Conservation (phyloP, 2,797 vertebrate genomes). For the Aselliscus stoliczkanus region DNA sequence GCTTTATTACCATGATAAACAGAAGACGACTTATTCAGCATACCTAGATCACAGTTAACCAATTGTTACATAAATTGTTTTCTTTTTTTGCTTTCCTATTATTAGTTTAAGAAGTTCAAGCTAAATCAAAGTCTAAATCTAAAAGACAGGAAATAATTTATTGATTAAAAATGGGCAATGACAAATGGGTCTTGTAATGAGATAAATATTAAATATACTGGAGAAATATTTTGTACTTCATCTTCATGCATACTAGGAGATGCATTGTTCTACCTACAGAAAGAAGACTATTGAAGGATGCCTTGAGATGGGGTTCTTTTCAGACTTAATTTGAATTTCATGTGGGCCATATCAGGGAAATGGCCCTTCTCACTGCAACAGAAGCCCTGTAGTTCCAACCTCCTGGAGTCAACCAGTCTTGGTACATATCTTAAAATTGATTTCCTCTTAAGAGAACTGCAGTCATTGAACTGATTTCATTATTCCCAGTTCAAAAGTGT, state of each 20-base stretch:
- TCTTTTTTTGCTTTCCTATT: slow-evolving; percentile 38
- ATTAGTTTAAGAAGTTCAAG: slow-evolving; percentile 38
- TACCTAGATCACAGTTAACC: slow-evolving; percentile 29
- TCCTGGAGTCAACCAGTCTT: background rate
- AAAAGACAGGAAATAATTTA: background rate
- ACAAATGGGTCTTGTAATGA: background rate
- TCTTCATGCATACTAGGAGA: background rate
- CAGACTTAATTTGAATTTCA: background rate
- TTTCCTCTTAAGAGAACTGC: background rate
- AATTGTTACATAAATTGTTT: slow-evolving; percentile 35
- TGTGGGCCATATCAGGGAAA: background rate
- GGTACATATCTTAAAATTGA: background rate
- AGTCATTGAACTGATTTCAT: background rate
- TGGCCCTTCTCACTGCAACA: background rate
- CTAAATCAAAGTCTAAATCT: slow-evolving; percentile 5
- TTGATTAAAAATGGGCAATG: background rate
- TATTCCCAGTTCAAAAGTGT: background rate
- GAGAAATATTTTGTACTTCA: background rate
- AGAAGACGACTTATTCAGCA: slow-evolving; percentile 38
- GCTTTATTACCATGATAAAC: slow-evolving; percentile 44
- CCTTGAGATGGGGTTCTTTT: background rate
- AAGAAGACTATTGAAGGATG: background rate
- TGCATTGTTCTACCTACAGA: background rate
- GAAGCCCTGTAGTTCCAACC: background rate
- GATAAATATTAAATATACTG: background rate